Conservation (phyloP, 2,113 vertebrate genomes). For the Brachypteracias leptosomus region DNA sequence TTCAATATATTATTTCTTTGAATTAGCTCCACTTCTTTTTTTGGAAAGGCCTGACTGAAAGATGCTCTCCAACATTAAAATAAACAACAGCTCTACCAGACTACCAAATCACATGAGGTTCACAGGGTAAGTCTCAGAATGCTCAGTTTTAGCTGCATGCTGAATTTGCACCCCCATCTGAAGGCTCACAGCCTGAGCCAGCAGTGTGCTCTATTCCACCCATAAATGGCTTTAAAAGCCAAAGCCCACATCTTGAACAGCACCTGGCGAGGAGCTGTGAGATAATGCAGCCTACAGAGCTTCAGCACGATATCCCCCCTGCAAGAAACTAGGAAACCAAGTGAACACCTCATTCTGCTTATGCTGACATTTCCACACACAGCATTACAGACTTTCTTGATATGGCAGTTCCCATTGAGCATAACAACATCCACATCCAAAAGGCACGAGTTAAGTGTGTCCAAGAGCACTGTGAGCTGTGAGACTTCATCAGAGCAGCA, state of each 20-base stretch:
- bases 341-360: conserved; percentile 1
- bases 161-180: background rate
- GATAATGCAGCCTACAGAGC: background rate
- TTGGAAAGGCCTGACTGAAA: background rate
- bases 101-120: background rate
- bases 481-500: conserved; percentile 6
- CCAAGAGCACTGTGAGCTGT: background rate
- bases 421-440: background rate
- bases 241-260: background rate
- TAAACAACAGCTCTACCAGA: background rate
- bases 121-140: background rate
- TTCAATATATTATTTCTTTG: background rate
- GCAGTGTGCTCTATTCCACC: conserved; percentile 19
- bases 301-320: background rate
- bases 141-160: background rate
- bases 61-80: background rate
- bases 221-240: background rate
- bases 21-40: background rate
- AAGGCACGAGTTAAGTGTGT: background rate
- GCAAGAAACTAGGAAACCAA: background rate
- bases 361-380: background rate
- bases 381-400: background rate
- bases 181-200: background rate
- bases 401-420: background rate
- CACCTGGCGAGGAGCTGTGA: conserved; percentile 18